A percentile compares a stretch with the other conserved stretches of the same genome.
Conservation (phyloP, 2,797 vertebrate species). For the Mormyrops boulengeri region DNA sequence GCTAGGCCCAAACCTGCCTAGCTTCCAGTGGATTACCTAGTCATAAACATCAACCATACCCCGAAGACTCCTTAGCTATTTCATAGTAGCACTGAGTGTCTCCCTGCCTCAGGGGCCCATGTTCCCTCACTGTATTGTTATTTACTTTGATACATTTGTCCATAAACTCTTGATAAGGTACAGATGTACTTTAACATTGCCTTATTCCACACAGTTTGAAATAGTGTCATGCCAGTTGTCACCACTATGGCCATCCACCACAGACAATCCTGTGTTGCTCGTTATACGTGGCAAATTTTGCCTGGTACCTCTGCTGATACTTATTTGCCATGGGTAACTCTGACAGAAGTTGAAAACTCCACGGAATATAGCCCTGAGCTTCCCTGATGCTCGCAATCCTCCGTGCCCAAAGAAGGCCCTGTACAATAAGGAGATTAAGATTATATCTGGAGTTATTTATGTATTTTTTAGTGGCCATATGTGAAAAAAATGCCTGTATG, state of each 20-base stretch:
- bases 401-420: background rate
- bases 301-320: background rate
- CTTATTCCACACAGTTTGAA: background rate
- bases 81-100: background rate
- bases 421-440: background rate
- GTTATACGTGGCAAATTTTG: background rate
- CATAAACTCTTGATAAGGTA: background rate
- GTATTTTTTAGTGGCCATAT: background rate
- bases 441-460: background rate
- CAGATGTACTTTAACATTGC: background rate
- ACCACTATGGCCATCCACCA: background rate
- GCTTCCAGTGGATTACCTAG: background rate
- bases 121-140: background rate
- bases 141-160: background rate
- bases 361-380: background rate
- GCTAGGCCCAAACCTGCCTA: background rate
- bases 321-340: background rate
- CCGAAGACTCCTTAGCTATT: background rate
- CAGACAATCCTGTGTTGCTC: background rate
- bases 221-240: background rate
- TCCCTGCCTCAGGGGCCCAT: background rate
- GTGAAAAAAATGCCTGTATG: background rate
- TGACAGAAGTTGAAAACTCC: background rate
- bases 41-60: background rate
- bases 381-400: background rate